Evolutionary conservation across 2,888 invertebrate genomes (phyloP), one percentile per base, ranked within the genome.

Genomic region (Myopa tessellatipennis): DNA sequence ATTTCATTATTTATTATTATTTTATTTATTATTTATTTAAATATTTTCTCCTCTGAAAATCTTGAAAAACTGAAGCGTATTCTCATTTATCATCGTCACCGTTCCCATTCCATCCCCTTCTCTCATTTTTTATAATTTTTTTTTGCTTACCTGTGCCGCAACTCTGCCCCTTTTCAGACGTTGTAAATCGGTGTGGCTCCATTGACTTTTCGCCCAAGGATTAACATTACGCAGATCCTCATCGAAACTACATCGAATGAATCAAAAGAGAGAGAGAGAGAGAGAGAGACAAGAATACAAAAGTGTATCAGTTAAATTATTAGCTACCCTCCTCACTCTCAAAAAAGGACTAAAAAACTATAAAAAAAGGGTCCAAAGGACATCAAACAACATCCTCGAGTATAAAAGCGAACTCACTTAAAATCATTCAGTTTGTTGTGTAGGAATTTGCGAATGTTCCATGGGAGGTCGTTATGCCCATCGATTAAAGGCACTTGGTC

Each of bases 381-480:
- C n/a, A 70, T 36, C 36, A 52, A 34, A 26, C 68, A 34, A 69
- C 60, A 69, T 40, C 50, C 36, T 10, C 0, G 45, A 45, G 10
- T 45, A 45, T 45, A 45, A 45, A 6, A 45, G 45, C 45, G 45
- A 72, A 89, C 87, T 88, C 82, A 92, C 92, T 93, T 93, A 85
- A 96, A 95, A 88, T 95, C 95, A 88, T 94, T 94, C 84, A 96
- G 93, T 88, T 94, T 94, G 90, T 96, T 96, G 90, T 96, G 95
- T 88, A 96, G 91, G 90, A 96, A 96, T 90, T 96, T 96, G 82
- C 96, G 91, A 88, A 96, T 95, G 90, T 96, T 96, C 95, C 96
- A 96, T 16, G 96, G 96, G 82, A 96, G 91, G 89, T 96, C 96
- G 90, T 96, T 96, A 92, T 96, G 96, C 82, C 96, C 96, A 89